Conservation (phyloP, 64 coral and sea anemone genomes). For the Stichodactyla mertensii region DNA sequence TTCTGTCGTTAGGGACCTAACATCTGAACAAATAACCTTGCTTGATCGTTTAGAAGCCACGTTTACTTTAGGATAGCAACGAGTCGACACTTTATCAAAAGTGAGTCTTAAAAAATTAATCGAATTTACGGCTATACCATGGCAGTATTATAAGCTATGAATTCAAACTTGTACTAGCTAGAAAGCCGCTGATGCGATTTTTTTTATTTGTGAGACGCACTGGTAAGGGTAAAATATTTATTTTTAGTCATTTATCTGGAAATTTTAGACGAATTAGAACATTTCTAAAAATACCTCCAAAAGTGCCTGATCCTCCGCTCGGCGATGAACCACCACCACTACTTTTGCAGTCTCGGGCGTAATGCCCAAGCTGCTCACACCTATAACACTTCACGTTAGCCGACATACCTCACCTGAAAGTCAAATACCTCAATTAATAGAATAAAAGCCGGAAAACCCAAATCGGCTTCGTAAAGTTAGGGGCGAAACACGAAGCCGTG, state of each 20-base stretch:
- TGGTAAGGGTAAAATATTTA: neutral
- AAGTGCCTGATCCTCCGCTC: conserved; percentile 7
- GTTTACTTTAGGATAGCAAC: neutral
- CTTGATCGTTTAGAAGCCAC: neutral
- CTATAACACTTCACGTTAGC: conserved; percentile 46
- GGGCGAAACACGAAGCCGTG: conserved; percentile 19
- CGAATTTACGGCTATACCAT: neutral
- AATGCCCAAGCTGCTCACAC: conserved; percentile 39
- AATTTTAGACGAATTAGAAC: conserved; percentile 1
- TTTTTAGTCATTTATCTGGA: neutral
- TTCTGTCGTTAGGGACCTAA: neutral
- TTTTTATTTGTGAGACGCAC: neutral
- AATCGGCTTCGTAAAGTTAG: conserved; percentile 14
- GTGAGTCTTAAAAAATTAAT: neutral
- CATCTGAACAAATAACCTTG: neutral
- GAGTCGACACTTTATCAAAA: neutral
- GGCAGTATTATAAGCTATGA: neutral
- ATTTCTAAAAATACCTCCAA: conserved; percentile 44
- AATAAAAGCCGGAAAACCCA: conserved; percentile 5
- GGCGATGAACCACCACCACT: neutral
- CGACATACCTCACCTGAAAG: conserved; percentile 30
- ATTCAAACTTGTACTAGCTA: neutral
- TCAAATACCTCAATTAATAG: neutral
- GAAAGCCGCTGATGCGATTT: neutral
- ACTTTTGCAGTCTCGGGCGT: conserved; percentile 29